A percentile compares a stretch with the other conserved stretches of the same genome.
Evolutionary conservation across 2,888 invertebrate genomes (phyloP).

Genomic region (Ophioninae sp.): DNA sequence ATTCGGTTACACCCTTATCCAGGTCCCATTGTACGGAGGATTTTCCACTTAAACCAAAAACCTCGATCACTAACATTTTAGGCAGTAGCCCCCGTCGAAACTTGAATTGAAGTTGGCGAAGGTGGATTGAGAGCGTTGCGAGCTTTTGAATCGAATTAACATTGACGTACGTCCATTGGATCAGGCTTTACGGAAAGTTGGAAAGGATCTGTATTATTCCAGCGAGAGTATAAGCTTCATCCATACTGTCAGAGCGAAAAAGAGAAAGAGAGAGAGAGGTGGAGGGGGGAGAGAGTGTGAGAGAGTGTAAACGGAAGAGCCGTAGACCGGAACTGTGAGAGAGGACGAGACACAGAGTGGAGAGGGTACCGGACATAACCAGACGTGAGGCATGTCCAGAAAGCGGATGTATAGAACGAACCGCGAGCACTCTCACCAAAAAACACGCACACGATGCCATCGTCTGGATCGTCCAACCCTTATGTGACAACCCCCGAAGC

Average conservation of each 20-base stretch:
- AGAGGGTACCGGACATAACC: slow-evolving; percentile 27
- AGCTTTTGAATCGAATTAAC: slow-evolving; percentile 2
- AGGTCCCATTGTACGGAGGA: too few relatives aligned
- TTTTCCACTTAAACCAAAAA: too few relatives aligned
- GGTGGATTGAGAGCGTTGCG: too few relatives aligned
- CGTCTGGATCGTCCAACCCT: slow-evolving; percentile 3
- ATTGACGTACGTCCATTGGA: slow-evolving; percentile 1
- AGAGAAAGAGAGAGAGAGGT: slow-evolving; percentile 16
- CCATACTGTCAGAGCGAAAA: background rate
- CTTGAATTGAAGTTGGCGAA: too few relatives aligned
- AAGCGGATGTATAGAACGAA: slow-evolving; percentile 7
- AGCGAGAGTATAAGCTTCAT: background rate
- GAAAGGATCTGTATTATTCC: too few relatives aligned
- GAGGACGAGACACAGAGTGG: background rate
- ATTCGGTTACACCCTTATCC: too few relatives aligned
- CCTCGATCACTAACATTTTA: too few relatives aligned
- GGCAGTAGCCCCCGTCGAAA: too few relatives aligned
- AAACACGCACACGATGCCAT: slow-evolving; percentile 37
- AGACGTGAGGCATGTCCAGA: slow-evolving; percentile 19
- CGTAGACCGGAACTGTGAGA: too few relatives aligned
- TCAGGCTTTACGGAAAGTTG: background rate
- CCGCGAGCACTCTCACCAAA: slow-evolving; percentile 24
- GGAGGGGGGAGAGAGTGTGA: background rate
- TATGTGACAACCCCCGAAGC: slow-evolving; percentile 20
- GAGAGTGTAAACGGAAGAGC: too few relatives aligned